These are phyloP conservation scores for Drosophila micromelanica DNA, from an alignment of 1,140 invertebrate species.

Conservation along the genomic window DNA sequence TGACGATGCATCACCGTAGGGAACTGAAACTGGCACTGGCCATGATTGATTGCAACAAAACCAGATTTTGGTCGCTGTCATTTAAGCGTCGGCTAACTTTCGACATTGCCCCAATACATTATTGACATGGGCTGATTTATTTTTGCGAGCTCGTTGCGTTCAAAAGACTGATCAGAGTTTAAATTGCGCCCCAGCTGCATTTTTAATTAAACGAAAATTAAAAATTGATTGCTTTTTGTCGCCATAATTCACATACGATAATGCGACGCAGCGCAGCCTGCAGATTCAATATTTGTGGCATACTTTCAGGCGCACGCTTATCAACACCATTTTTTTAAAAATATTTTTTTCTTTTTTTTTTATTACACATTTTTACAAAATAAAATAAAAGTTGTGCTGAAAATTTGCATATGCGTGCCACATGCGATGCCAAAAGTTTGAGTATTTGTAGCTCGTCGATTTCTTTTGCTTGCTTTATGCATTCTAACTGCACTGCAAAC, in stretches of 20 bases:
- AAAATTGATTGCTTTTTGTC: conserved; percentile 82
- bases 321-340: conserved; percentile 11
- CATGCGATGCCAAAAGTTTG: conserved; percentile 69
- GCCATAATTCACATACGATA: conserved; percentile 60
- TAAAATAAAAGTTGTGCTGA: conserved; percentile 3
- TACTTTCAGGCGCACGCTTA: conserved; percentile 30
- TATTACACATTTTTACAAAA: conserved; percentile 12
- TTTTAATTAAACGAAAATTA: conserved; percentile 81
- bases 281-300: conserved; percentile 43
- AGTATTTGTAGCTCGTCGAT: conserved; percentile 28
- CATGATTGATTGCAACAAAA: conserved; percentile 82
- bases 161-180: conserved; percentile 57
- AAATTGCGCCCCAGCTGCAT: conserved; percentile 67
- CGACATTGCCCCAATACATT: conserved; percentile 38
- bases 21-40: conserved; percentile 19
- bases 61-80: conserved; percentile 81
- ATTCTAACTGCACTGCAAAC: conserved; percentile 49
- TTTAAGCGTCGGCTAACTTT: conserved; percentile 74
- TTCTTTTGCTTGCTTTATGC: conserved; percentile 53
- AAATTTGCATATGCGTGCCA: conserved; percentile 58
- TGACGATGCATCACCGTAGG: conserved; percentile 48
- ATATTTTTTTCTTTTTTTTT: background rate
- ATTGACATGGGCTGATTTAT: conserved; percentile 28
- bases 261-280: conserved; percentile 20
- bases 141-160: conserved; percentile 13